Evolutionary conservation across 2,113 vertebrate genomes (phyloP).

Genomic region (Erythrocercus mccallii): DNA sequence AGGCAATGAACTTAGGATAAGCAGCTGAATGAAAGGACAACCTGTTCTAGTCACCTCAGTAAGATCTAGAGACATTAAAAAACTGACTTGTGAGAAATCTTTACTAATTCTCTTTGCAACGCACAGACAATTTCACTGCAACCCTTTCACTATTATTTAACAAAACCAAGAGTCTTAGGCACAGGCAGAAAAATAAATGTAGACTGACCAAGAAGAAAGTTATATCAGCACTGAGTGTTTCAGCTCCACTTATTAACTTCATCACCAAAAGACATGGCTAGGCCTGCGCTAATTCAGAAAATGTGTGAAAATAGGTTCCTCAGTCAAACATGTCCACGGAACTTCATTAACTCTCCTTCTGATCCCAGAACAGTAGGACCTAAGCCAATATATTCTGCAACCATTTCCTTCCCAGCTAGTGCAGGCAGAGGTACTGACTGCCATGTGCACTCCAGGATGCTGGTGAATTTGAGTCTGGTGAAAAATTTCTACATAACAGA

Average conservation of each 20-base stretch:
- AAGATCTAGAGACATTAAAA: neutral
- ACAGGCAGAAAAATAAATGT: neutral
- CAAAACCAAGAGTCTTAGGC: neutral
- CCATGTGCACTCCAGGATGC: neutral
- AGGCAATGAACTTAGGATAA: neutral
- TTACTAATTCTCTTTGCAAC: neutral
- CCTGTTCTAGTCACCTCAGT: neutral
- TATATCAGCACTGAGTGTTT: neutral
- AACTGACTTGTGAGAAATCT: neutral
- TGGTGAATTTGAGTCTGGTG: neutral
- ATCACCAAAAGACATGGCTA: neutral
- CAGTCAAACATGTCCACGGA: neutral
- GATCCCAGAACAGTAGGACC: neutral
- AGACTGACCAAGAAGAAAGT: neutral
- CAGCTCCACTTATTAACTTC: neutral
- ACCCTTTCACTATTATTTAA: neutral
- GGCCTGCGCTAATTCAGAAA: neutral
- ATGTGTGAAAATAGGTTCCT: conserved; percentile 10
- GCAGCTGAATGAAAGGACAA: neutral
- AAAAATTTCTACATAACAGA: neutral
- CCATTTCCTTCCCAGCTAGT: neutral
- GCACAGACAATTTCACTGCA: neutral
- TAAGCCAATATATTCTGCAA: conserved; percentile 21
- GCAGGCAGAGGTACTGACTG: neutral
- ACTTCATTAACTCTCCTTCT: conserved; percentile 9